Evolutionary conservation across 2,797 vertebrate species (phyloP), one percentile per base, ranked within the genome.

Genomic region (Rhinophrynus dorsalis): DNA sequence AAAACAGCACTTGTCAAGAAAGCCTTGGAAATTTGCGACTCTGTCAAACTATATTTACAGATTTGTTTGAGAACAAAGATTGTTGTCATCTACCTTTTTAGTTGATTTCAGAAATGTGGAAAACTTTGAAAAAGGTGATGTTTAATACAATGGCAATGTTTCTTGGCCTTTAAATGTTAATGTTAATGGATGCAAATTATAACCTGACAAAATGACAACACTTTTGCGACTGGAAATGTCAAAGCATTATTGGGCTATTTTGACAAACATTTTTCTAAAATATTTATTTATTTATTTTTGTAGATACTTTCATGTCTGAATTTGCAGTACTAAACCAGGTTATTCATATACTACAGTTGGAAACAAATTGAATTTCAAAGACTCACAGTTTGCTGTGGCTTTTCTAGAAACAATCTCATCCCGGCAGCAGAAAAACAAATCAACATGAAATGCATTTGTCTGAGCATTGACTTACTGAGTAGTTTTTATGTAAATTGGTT

Each of bases 81-180:
- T 38, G 30, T 50, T 65, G 44, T 37, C 26, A 32, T 50, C 33
- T 64, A 59, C 44, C 35, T 44, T 65, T 57, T 37, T 48, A 50
- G 44, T 51, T 58, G 51, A 68, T 60, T 60, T 69, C 47, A 55
- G 54, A 62, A 62, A 57, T 60, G 24, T 33, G 47, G 17, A 26
- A 35, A 72, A 72, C 45, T 52, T 66, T 52, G 23, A 40, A 67
- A 64, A 65, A 60, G 45, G 45, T 66, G 58, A 73, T 66, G 51
- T 54, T 66, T 73, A 60, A 51, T 55, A 66, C 52, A 60, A 65
- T 50, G 24, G 9, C 26, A 59, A 50, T 73, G 66, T 73, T 58
- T 60, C 54, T 66, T 73, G 70, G 70, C 70, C 70, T 73, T 73
- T 73, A 66, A 65, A 73, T 66, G 70, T 66, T 73, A 73, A 73